phyloP scores from a whole-genome alignment of 2,888 invertebrate species.

The Harmothoe impar region DNA sequence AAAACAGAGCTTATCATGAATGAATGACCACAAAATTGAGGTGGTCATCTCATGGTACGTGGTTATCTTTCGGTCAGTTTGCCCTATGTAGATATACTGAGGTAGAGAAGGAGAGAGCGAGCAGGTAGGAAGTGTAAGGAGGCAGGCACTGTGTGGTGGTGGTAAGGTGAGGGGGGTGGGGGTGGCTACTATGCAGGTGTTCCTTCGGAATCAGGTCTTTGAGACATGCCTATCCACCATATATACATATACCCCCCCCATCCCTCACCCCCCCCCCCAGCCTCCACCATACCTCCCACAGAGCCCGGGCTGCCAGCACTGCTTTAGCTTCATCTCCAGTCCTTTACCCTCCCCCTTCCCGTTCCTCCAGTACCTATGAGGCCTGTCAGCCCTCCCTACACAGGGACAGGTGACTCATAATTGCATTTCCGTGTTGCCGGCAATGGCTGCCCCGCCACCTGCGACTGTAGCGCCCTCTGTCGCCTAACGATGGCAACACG shows the following conservation, averaged over 20 bases:
- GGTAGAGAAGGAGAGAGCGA: no score
- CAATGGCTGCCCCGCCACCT: slow-evolving; percentile 31
- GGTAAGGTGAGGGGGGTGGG: no score
- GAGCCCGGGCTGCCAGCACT: no score
- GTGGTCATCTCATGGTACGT: no score
- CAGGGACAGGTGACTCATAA: slow-evolving; percentile 57
- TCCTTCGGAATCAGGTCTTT: background rate
- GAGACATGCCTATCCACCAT: background rate
- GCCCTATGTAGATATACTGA: no score
- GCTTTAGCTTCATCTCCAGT: background rate
- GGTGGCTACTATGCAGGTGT: no score
- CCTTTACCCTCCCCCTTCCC: background rate
- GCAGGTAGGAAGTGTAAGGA: no score
- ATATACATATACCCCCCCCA: background rate
- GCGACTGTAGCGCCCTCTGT: slow-evolving; percentile 1
- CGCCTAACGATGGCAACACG: background rate
- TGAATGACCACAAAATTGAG: no score
- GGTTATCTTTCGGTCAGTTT: no score
- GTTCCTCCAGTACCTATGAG: no score
- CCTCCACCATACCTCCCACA: background rate
- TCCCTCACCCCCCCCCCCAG: background rate
- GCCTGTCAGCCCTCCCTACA: background rate
- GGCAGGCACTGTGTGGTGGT: no score
- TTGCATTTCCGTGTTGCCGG: slow-evolving; percentile 57
- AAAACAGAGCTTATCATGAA: no score